Evolutionary conservation across 2,797 vertebrate species (phyloP), one percentile per base, ranked within the genome.

Genomic region (Cossypha polioptera): DNA sequence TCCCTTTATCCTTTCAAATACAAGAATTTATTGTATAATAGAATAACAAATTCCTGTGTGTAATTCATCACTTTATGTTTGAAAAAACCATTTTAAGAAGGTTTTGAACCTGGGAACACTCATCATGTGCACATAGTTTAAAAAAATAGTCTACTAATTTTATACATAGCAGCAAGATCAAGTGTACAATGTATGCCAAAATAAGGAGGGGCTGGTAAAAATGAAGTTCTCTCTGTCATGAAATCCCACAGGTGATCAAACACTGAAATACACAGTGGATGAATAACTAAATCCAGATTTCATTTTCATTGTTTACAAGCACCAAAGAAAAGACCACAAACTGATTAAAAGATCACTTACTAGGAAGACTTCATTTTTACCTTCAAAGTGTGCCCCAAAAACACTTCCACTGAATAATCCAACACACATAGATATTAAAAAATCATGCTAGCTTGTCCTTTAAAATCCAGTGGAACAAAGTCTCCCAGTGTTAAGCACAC

Each of bases 201-300:
- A 69, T 86, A 89, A 91, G 33, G 33, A 91, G n/a, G 36, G 71
- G 24, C 74, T 86, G 58, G 62, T 95, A 75, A 76, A 96, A 93
- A 81, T 86, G 66, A 95, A 75, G 57, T 90, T 94, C 81, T 94
- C n/a, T 61, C 43, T 92, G 58, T 92, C 54, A 51, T 86, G 57
- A 93, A 91, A 83, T 92, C 72, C 61, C 68, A 78, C 77, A 86
- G 95, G 48, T 92, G 85, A 91, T 92, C 83, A 80, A 97, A 87
- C 61, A 94, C 45, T 63, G 83, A 91, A 97, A 92, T 95, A 78
- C 38, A 48, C 42, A 75, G 36, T 63, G 48, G 57, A 87, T 97
- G 19, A 95, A 91, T 96, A 96, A 96, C 95, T 97, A 95, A 96
- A 96, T 96, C 79, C 90, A 96, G 86, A 92, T 92, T 86, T 94